These are phyloP conservation scores for Marronus borbonicus DNA, from an alignment of 2,888 invertebrate genomes.

Conservation along the genomic window DNA sequence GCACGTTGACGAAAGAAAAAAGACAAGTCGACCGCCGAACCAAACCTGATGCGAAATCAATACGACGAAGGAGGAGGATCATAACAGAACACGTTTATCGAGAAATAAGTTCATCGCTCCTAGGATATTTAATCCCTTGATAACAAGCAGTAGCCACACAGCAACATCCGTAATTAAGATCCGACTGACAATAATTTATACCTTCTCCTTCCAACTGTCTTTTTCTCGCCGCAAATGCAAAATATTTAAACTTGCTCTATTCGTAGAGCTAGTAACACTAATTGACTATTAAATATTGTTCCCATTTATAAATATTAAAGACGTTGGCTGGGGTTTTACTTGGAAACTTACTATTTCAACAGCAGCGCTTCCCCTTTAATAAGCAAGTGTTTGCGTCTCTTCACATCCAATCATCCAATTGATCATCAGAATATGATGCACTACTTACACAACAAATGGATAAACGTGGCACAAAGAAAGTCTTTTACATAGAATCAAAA, in stretches of 20 bases:
- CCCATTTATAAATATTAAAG: slow-evolving; percentile 50
- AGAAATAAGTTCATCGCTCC: slow-evolving; percentile 58
- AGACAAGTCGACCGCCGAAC: slow-evolving; percentile 19
- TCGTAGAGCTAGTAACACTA: slow-evolving; percentile 33
- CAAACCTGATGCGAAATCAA: slow-evolving; percentile 55
- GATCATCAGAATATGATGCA: no score
- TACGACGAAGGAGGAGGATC: slow-evolving; percentile 51
- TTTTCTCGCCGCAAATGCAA: slow-evolving; percentile 35
- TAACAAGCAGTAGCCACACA: slow-evolving; percentile 50
- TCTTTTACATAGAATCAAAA: no score
- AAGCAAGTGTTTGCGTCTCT: no score
- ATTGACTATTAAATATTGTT: slow-evolving; percentile 50
- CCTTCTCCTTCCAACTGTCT: slow-evolving; percentile 13
- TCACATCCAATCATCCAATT: no score
- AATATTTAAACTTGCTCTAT: slow-evolving; percentile 42
- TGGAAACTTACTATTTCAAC: slow-evolving; percentile 1
- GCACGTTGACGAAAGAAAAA: slow-evolving; percentile 44
- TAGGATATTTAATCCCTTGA: slow-evolving; percentile 50
- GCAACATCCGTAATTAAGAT: slow-evolving; percentile 51
- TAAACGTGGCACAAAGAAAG: no score
- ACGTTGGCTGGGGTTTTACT: background rate
- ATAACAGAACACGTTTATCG: slow-evolving; percentile 58
- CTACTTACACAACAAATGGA: no score
- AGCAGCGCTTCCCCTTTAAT: no score
- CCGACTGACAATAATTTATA: slow-evolving; percentile 39